Conservation (phyloP, 2,888 invertebrate species). For the Drosophila tanythrix region DNA sequence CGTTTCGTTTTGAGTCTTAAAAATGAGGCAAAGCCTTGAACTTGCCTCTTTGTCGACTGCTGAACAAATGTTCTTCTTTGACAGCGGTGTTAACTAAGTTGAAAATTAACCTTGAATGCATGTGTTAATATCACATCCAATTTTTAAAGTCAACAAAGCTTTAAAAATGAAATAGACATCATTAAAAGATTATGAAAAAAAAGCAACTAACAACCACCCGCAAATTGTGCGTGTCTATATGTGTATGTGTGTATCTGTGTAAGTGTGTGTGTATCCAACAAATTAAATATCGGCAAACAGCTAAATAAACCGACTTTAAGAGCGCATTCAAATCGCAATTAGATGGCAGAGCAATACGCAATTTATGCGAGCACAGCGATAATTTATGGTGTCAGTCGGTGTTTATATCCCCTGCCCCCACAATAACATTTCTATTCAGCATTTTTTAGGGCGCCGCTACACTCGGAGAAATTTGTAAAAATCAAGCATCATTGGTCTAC, state of each 20-base stretch:
- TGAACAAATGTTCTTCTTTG: slow-evolving; percentile 20
- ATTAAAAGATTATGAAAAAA: slow-evolving; percentile 22
- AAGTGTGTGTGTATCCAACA: background rate
- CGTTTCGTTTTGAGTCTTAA: slow-evolving; percentile 6
- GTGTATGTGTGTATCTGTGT: background rate
- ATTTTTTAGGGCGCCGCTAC: slow-evolving; percentile 8
- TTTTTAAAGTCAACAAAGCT: slow-evolving; percentile 4
- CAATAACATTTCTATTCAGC: slow-evolving; percentile 9
- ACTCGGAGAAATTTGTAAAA: background rate
- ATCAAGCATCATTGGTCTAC: background rate
- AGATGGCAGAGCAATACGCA: slow-evolving; percentile 22
- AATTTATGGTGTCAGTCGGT: slow-evolving; percentile 50
- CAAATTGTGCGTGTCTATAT: slow-evolving; percentile 15
- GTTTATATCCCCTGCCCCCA: slow-evolving; percentile 18
- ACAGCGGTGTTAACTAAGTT: slow-evolving; percentile 1
- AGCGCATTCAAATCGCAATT: slow-evolving; percentile 53
- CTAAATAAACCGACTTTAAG: slow-evolving; percentile 44
- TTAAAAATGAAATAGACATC: slow-evolving; percentile 4
- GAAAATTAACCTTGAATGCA: slow-evolving; percentile 43
- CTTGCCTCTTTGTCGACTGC: slow-evolving; percentile 32
- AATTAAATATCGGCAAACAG: slow-evolving; percentile 44
- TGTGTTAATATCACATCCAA: slow-evolving; percentile 26
- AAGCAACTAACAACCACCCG: slow-evolving; percentile 30
- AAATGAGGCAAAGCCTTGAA: slow-evolving; percentile 40
- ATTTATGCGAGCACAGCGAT: slow-evolving; percentile 32